Conservation (phyloP, 2,888 invertebrate genomes). For the Cinara cedri region DNA sequence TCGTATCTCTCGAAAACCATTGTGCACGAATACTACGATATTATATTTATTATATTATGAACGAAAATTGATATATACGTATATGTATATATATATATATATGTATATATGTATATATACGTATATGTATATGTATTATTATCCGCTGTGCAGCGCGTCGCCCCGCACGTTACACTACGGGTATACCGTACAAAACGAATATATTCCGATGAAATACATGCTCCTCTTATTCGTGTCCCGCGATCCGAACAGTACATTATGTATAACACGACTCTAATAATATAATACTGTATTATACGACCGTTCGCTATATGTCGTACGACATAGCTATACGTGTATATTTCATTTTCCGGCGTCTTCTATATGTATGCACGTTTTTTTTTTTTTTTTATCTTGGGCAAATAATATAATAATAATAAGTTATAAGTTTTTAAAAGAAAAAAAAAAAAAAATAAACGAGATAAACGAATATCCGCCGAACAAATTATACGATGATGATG, state of each 20-base stretch:
- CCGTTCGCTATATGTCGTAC: too few species aligned
- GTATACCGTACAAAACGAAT: slow-evolving; percentile 39
- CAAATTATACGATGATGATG: slow-evolving; percentile 23
- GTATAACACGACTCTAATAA: too few species aligned
- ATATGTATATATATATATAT: too few species aligned
- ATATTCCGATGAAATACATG: slow-evolving; percentile 17
- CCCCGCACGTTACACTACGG: too few species aligned
- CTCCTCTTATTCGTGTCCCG: background rate
- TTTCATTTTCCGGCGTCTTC: slow-evolving; percentile 11
- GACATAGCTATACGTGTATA: background rate
- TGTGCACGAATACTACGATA: slow-evolving; percentile 14
- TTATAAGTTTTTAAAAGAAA: slow-evolving; percentile 28
- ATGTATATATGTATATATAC: too few species aligned
- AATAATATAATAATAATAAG: too few species aligned
- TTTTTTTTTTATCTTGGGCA: slow-evolving; percentile 16
- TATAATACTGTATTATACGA: too few species aligned
- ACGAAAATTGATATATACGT: too few species aligned
- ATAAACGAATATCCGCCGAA: slow-evolving; percentile 5
- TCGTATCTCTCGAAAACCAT: slow-evolving; percentile 24
- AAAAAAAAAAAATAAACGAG: slow-evolving; percentile 1
- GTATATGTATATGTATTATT: background rate
- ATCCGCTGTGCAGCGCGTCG: too few species aligned
- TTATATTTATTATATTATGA: too few species aligned
- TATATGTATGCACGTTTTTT: too few species aligned
- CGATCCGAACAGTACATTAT: background rate